These are phyloP conservation scores for Oophaga pumilio DNA, from an alignment of 2,113 vertebrate genomes.

Conservation along the genomic window DNA sequence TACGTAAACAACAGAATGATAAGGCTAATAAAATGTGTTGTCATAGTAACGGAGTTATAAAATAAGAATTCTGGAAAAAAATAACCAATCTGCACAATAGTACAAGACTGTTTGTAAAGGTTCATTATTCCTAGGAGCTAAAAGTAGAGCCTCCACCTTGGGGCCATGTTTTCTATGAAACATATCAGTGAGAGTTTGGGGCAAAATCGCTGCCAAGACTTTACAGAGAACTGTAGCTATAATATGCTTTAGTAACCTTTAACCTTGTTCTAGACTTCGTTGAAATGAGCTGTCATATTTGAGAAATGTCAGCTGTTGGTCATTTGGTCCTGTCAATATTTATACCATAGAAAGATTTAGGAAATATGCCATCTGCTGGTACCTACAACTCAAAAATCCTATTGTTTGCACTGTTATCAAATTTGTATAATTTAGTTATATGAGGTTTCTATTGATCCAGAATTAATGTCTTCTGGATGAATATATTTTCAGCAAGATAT, in stretches of 20 bases:
- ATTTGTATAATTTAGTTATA: neutral
- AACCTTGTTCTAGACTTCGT: conserved; percentile 58
- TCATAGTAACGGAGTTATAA: conserved; percentile 58
- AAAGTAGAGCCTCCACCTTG: conserved; percentile 45
- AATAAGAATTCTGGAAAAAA: conserved; percentile 17
- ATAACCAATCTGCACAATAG: neutral
- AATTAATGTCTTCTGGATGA: neutral
- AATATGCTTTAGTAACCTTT: conserved; percentile 61
- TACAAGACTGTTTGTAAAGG: neutral
- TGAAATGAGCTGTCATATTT: conserved; percentile 66
- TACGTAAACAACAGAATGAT: conserved; percentile 62
- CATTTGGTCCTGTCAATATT: conserved; percentile 60
- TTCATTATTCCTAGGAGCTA: conserved; percentile 50
- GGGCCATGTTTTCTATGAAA: conserved; percentile 51
- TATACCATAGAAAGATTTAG: conserved; percentile 24
- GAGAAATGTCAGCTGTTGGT: conserved; percentile 66
- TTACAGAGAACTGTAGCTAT: conserved; percentile 35
- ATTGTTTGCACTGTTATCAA: neutral
- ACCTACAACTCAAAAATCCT: neutral
- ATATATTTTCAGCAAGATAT: no score
- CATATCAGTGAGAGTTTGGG: conserved; percentile 57
- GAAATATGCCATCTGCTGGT: conserved; percentile 4
- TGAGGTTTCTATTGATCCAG: neutral
- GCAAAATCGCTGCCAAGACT: conserved; percentile 35
- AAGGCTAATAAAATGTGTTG: conserved; percentile 64